phyloP scores from a whole-genome alignment of 2,113 vertebrate genomes.

The Conger conger region DNA sequence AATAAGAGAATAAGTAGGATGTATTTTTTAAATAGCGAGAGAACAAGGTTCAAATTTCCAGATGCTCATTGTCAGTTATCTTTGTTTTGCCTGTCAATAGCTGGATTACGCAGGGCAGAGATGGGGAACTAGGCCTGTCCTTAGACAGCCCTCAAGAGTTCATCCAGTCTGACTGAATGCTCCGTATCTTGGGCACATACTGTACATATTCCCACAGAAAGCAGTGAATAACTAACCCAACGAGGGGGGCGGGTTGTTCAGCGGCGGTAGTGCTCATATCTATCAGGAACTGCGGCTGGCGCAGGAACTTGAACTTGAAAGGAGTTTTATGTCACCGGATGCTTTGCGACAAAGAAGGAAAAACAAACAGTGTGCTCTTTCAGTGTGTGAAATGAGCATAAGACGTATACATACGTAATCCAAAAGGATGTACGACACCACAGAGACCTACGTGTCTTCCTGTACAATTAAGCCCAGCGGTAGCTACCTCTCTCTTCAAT shows the following conservation, averaged over 20 bases:
- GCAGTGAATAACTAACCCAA: constrained; percentile 32
- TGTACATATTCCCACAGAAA: constrained; percentile 50
- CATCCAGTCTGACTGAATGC: constrained; percentile 25
- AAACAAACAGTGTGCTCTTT: too few species aligned
- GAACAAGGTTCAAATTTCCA: not conserved
- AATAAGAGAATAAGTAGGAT: too few species aligned
- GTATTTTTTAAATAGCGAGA: not conserved
- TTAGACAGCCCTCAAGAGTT: constrained; percentile 25
- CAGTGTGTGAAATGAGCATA: too few species aligned
- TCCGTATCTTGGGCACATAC: constrained; percentile 32
- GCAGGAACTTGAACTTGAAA: constrained; percentile 26
- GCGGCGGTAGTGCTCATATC: not conserved
- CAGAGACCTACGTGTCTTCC: too few species aligned
- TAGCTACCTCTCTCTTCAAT: too few species aligned
- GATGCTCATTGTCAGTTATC: not conserved
- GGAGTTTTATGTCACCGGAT: not conserved
- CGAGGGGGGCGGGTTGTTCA: constrained; percentile 1
- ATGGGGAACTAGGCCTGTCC: constrained; percentile 16
- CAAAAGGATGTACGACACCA: too few species aligned
- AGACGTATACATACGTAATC: too few species aligned
- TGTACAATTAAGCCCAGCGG: too few species aligned
- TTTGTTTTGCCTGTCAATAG: not conserved
- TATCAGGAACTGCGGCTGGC: not conserved
- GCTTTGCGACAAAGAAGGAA: not conserved
- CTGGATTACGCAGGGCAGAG: not conserved